Evolutionary conservation across 2,113 vertebrate species (phyloP).

Genomic region (Cichladusa arquata): DNA sequence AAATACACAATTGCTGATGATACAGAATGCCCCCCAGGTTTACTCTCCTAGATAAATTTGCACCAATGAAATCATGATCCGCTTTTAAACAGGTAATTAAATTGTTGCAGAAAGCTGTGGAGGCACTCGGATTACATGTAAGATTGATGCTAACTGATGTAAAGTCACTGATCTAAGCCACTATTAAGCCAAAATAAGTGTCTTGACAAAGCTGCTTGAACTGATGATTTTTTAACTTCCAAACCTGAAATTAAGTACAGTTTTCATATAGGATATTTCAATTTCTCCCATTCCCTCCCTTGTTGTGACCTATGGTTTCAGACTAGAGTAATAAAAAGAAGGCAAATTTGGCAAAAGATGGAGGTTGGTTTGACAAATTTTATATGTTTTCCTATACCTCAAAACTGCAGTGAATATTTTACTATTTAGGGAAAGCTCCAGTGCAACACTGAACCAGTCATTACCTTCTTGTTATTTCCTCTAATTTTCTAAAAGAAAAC

Average conservation of each 20-base stretch:
- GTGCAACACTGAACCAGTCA: neutral
- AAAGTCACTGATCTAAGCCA: neutral
- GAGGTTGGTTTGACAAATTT: neutral
- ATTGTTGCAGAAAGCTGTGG: neutral
- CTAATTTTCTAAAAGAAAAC: neutral
- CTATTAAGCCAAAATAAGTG: neutral
- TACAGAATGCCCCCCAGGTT: neutral
- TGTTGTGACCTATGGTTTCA: neutral
- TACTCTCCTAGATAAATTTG: neutral
- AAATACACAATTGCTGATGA: neutral
- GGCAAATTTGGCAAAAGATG: neutral
- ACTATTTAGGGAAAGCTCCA: neutral
- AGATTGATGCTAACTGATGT: neutral
- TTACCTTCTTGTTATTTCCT: neutral
- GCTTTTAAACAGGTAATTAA: neutral
- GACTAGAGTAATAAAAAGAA: neutral
- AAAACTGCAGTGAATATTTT: neutral
- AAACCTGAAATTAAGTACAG: neutral
- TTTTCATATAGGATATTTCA: neutral
- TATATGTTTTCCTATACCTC: neutral
- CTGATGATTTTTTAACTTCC: neutral
- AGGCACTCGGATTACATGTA: neutral
- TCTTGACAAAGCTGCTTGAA: neutral
- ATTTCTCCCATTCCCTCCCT: neutral
- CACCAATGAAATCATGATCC: neutral